Base-by-base conservation (phyloP, 2,113 vertebrate species). In the Laticauda laticaudata region DNA sequence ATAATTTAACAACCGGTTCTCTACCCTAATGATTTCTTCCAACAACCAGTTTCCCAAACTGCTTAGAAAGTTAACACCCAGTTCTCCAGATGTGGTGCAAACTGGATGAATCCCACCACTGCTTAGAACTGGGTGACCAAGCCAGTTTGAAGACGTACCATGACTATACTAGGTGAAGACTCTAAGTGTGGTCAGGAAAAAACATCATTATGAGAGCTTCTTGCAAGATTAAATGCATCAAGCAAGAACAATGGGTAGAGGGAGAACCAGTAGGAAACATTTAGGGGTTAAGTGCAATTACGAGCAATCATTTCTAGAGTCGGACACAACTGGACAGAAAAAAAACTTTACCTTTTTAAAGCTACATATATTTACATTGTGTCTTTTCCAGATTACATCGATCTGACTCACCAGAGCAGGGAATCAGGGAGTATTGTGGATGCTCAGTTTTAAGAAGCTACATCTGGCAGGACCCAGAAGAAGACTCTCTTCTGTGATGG, bases 161-260 rank as follows among this genome's bases (percentile, higher is more conserved):
- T 43, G 18, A 81, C 34, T 43, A 43, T 81, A 43, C 34, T 81
- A 69, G 20, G 18, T 43, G 75, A 3, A 9, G 64, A 34, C 64
- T 34, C 75, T 14, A 59, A 15, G 24, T 5, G 14, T 18, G 57
- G 94, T 93, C 95, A 96, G 95, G 96, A 94, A 95, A 95, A 97
- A 94, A 96, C 94, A 95, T 96, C 96, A 95, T 96, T 96, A 96
- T 94, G 93, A 94, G 96, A 95, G 96, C 96, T 97, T 94, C 93
- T 96, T 97, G 95, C 95, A 94, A 97, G 96, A 96, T 97, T 95
- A 95, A 95, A 96, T 95, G 93, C 95, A 92, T 95, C 95, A 95
- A 96, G 93, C 92, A 96, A 95, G 94, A 94, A 96, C 95, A 95
- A 92, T 92, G 91, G 18, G 94, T 94, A 93, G 95, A 96, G 95